Percentiles rank a stretch among this genome's conserved stretches.
These are phyloP conservation scores for Lagorchestes hirsutus DNA, from an alignment of 2,797 vertebrate species.

Conservation along the genomic window DNA sequence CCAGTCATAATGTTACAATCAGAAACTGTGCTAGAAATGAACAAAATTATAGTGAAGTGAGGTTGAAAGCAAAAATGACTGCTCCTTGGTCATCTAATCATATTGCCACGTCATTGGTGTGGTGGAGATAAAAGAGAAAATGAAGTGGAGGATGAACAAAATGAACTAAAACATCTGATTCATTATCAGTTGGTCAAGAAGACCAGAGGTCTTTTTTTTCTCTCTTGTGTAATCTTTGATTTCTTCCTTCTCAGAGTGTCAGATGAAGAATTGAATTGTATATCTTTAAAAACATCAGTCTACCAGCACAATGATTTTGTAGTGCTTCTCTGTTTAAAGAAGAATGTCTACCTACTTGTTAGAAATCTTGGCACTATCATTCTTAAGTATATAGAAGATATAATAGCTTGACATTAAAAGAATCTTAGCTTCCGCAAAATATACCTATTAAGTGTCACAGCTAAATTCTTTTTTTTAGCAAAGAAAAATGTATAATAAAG, in stretches of 20 bases:
- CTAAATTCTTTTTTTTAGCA: slow-evolving; percentile 59
- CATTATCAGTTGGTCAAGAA: slow-evolving; percentile 70
- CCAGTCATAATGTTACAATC: slow-evolving; percentile 28
- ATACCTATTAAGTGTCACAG: slow-evolving; percentile 67
- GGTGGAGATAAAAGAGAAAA: not conserved
- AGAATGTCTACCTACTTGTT: slow-evolving; percentile 59
- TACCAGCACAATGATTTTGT: slow-evolving; percentile 71
- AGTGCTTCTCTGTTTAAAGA: slow-evolving; percentile 68
- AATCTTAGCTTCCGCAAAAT: slow-evolving; percentile 72
- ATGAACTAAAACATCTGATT: slow-evolving; percentile 41
- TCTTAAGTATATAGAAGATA: slow-evolving; percentile 62
- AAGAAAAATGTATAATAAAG: slow-evolving; percentile 22
- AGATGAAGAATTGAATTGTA: slow-evolving; percentile 70
- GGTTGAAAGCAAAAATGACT: slow-evolving; percentile 67
- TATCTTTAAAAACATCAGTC: slow-evolving; percentile 71
- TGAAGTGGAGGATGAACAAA: not conserved
- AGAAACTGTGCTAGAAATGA: slow-evolving; percentile 56
- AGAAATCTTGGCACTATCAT: slow-evolving; percentile 67
- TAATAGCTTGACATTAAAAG: slow-evolving; percentile 70
- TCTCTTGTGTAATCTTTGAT: slow-evolving; percentile 56
- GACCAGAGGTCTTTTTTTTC: slow-evolving; percentile 66
- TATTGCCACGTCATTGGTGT: slow-evolving; percentile 31
- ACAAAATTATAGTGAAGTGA: slow-evolving; percentile 47
- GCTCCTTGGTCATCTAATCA: slow-evolving; percentile 61
- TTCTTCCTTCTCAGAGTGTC: slow-evolving; percentile 10